Conservation (phyloP, 2,888 invertebrate genomes). For the Nebria brevicollis region DNA sequence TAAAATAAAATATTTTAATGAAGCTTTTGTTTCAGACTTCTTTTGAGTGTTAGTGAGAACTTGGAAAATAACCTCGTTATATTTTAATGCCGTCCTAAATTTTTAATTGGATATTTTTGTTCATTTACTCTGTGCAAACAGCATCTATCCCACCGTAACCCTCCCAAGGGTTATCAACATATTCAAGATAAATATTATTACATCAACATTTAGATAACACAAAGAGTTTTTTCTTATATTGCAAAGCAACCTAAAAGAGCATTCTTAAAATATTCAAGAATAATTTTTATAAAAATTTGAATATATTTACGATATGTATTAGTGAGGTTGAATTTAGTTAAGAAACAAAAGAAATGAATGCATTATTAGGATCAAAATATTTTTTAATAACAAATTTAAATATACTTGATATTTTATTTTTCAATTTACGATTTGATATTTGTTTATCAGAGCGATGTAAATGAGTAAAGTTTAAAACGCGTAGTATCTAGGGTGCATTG, state of each 20-base stretch:
- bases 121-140: slow-evolving; percentile 7
- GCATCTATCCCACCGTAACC: neutral
- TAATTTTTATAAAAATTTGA: no score
- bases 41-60: neutral
- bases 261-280: no score
- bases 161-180: neutral
- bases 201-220: neutral
- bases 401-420: no score
- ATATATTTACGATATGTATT: no score
- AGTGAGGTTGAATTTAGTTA: no score
- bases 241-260: no score
- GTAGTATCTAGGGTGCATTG: neutral
- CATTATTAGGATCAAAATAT: no score
- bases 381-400: no score
- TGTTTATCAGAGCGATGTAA: no score
- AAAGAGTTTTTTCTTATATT: no score
- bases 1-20: slow-evolving; percentile 3
- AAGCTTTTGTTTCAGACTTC: neutral
- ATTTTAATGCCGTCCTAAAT: slow-evolving; percentile 10
- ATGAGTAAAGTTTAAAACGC: neutral
- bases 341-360: no score
- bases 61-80: neutral
- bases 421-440: no score
- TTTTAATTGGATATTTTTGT: slow-evolving; percentile 17
- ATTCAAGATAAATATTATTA: neutral